Percentiles rank a stretch among this genome's conserved stretches.
phyloP scores from a whole-genome alignment of 2,797 vertebrate genomes.

The Apodemus agrarius region DNA sequence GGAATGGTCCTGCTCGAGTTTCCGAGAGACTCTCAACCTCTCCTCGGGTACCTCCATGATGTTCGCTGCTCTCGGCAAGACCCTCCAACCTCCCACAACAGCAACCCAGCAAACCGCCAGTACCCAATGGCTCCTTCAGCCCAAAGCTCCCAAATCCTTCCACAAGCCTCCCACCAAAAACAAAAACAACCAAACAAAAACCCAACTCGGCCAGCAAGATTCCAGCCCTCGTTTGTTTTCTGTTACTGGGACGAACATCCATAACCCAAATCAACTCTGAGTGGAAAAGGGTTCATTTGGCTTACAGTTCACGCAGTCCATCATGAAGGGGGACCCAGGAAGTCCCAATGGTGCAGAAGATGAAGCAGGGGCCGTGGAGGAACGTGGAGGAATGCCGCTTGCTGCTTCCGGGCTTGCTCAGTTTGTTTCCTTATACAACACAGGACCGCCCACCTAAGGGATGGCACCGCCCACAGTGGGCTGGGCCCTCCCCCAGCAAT shows the following conservation, averaged over 20 bases:
- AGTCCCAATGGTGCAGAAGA: neutral
- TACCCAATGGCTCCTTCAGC: neutral
- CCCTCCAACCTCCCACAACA: neutral
- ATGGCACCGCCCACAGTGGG: neutral
- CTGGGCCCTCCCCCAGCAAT: neutral
- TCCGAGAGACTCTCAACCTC: neutral
- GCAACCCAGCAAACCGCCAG: neutral
- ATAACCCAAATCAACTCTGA: no score
- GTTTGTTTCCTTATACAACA: neutral
- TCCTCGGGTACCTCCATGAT: neutral
- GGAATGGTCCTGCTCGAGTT: no score
- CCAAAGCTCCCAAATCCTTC: neutral
- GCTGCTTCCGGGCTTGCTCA: neutral
- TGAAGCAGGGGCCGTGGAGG: neutral
- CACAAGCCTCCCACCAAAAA: neutral
- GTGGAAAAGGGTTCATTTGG: no score
- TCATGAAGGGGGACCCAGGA: neutral
- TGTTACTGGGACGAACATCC: neutral
- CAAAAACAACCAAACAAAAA: no score
- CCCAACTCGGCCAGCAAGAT: neutral
- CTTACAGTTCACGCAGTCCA: neutral
- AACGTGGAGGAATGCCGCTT: neutral
- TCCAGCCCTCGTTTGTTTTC: neutral
- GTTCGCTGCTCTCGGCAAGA: accelerated
- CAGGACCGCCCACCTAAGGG: neutral